phyloP scores from a whole-genome alignment of 2,888 invertebrate genomes.

The Barypeithes pellucidus region DNA sequence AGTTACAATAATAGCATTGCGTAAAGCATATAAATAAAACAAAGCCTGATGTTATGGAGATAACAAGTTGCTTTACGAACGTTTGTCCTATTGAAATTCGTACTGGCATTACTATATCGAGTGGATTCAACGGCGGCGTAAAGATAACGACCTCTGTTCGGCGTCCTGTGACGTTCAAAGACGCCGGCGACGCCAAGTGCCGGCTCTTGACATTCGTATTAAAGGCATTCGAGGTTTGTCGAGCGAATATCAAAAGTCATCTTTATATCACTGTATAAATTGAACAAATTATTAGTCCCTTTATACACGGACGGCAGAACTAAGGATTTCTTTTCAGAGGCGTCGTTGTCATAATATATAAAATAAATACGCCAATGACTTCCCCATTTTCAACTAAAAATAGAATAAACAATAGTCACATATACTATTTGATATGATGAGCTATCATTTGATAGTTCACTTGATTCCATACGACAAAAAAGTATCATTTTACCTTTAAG shows the following conservation, averaged over 20 bases:
- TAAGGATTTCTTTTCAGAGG: not conserved
- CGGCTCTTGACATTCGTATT: slow-evolving; percentile 58
- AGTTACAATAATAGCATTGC: too few relatives aligned
- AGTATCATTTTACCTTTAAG: too few relatives aligned
- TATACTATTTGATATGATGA: too few relatives aligned
- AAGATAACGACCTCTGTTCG: slow-evolving; percentile 62
- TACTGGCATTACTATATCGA: slow-evolving; percentile 61
- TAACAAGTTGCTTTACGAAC: slow-evolving; percentile 6
- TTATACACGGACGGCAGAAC: slow-evolving; percentile 27
- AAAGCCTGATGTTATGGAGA: not conserved
- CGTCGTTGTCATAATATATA: too few relatives aligned
- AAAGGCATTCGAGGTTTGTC: slow-evolving; percentile 63
- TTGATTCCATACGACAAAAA: too few relatives aligned
- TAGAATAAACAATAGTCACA: too few relatives aligned
- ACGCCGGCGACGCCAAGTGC: slow-evolving; percentile 61
- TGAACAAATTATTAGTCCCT: slow-evolving; percentile 62
- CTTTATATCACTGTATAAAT: slow-evolving; percentile 62
- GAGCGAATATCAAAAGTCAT: slow-evolving; percentile 63
- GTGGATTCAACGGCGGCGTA: slow-evolving; percentile 58
- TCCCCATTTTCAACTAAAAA: too few relatives aligned
- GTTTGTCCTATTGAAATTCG: slow-evolving; percentile 46
- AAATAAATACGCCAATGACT: too few relatives aligned
- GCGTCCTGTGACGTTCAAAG: slow-evolving; percentile 61
- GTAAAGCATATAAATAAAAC: too few relatives aligned
- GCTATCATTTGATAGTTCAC: too few relatives aligned